Evolutionary conservation across 2,797 vertebrate species (phyloP).

Genomic region (Sebastes itinus): DNA sequence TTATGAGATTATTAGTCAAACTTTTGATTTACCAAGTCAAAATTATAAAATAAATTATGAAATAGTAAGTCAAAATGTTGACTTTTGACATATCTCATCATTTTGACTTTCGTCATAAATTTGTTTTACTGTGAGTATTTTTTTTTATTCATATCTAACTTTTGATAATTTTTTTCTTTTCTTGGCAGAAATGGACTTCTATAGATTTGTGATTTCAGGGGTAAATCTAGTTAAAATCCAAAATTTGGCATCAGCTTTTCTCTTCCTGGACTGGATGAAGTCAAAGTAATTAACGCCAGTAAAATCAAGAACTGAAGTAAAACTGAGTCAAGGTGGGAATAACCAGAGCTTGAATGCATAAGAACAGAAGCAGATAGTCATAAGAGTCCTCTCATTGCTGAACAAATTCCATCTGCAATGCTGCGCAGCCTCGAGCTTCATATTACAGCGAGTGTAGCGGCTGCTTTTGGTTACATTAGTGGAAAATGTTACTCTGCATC

Average conservation of each 20-base stretch:
- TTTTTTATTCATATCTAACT: not conserved
- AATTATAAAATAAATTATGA: not conserved
- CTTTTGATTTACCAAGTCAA: not conserved
- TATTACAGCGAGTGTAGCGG: slow-evolving; percentile 58
- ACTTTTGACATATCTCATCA: not conserved
- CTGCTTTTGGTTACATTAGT: slow-evolving; percentile 68
- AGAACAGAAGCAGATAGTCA: slow-evolving; percentile 13
- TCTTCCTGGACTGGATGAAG: not conserved
- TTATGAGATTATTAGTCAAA: not conserved
- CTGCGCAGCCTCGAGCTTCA: slow-evolving; percentile 58
- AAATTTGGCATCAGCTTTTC: slow-evolving; percentile 1
- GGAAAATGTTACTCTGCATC: slow-evolving; percentile 69
- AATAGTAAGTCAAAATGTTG: not conserved
- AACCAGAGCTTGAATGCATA: slow-evolving; percentile 7
- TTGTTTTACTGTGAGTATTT: not conserved
- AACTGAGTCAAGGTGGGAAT: slow-evolving; percentile 14
- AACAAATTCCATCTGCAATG: slow-evolving; percentile 54
- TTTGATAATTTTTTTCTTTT: not conserved
- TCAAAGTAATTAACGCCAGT: not conserved
- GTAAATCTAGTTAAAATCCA: not conserved
- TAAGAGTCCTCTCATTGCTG: slow-evolving; percentile 18
- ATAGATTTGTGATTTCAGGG: not conserved
- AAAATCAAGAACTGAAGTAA: slow-evolving; percentile 20
- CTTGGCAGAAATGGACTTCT: not conserved
- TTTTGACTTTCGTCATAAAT: not conserved